Percentiles rank a stretch among this genome's conserved stretches.
Evolutionary conservation across 2,113 vertebrate genomes (phyloP).

Genomic region (Peromyscus maniculatus): DNA sequence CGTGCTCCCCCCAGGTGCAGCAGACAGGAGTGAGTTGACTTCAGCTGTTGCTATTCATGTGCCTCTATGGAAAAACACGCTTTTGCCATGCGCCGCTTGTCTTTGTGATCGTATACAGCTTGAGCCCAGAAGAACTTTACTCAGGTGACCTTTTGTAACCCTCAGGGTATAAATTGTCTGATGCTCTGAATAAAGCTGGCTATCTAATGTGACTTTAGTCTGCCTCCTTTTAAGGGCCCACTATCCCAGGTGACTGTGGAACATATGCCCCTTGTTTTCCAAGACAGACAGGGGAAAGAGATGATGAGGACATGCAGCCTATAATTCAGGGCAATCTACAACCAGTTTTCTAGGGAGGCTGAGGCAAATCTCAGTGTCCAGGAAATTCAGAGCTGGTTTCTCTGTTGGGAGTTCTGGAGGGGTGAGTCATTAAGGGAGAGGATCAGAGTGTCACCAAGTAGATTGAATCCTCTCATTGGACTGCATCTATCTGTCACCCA

Average conservation of each 20-base stretch:
- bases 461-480: neutral
- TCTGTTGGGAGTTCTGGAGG: neutral
- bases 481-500: neutral
- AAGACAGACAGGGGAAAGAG: neutral
- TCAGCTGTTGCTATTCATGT: neutral
- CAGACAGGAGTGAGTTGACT: too few relatives aligned
- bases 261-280: neutral
- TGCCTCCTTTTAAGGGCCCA: neutral
- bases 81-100: neutral
- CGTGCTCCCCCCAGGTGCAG: neutral
- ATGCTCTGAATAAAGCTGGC: neutral
- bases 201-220: neutral
- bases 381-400: neutral
- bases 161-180: neutral
- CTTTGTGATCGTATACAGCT: too few relatives aligned
- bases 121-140: neutral
- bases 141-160: neutral
- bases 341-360: neutral
- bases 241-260: neutral
- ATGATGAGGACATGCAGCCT: neutral
- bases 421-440: neutral
- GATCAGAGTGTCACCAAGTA: neutral
- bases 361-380: neutral
- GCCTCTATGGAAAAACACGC: too few relatives aligned
- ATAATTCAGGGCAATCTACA: neutral